Evolutionary conservation across 1,140 invertebrate genomes (phyloP).

Genomic region (Pristionchus pacificus): DNA sequence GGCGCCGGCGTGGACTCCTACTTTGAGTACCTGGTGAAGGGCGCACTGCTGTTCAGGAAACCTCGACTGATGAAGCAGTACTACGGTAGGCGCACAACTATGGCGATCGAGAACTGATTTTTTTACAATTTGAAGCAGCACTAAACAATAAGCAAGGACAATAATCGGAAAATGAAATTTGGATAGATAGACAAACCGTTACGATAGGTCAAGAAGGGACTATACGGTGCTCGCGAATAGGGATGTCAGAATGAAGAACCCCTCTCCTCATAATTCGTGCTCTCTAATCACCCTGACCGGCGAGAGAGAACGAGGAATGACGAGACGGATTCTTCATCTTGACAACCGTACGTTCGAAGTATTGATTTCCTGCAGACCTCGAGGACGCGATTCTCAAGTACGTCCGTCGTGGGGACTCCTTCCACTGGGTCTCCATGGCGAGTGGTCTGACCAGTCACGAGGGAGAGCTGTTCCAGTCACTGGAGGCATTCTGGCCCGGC

Average conservation of each 20-base stretch:
- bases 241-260: too few relatives aligned
- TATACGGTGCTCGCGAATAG: too few relatives aligned
- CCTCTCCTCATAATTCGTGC: too few relatives aligned
- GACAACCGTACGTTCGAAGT: neutral
- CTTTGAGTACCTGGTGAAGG: conserved; percentile 97
- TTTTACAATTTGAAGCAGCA: neutral
- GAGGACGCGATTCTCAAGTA: conserved; percentile 77
- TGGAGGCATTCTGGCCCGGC: conserved; percentile 98
- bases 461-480: conserved; percentile 95
- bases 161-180: too few relatives aligned
- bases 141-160: too few relatives aligned
- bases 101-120: neutral
- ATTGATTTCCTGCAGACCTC: conserved; percentile 64
- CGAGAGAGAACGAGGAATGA: too few relatives aligned
- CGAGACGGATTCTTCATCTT: too few relatives aligned
- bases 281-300: too few relatives aligned
- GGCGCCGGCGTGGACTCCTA: conserved; percentile 88
- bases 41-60: conserved; percentile 69
- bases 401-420: conserved; percentile 86
- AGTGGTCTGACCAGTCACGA: too few relatives aligned
- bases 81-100: conserved; percentile 59
- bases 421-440: conserved; percentile 91
- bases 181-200: too few relatives aligned
- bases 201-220: too few relatives aligned
- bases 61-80: conserved; percentile 89